These are phyloP conservation scores for Lutjanus argentimaculatus DNA, from an alignment of 2,797 vertebrate species.

Conservation along the genomic window DNA sequence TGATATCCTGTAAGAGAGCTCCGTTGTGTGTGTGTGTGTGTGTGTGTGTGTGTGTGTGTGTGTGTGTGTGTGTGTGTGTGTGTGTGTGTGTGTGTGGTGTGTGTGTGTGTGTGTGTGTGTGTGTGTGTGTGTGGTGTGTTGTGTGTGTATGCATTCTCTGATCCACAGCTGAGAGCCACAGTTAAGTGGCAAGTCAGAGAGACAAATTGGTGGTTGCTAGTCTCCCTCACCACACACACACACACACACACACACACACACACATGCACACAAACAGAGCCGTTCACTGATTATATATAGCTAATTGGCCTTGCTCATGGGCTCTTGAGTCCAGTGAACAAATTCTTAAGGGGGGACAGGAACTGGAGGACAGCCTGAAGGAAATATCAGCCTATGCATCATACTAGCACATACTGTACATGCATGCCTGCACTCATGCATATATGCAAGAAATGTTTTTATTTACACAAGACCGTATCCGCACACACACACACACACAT, in stretches of 20 bases:
- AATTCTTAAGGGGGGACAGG: conserved; percentile 42
- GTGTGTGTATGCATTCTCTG: conserved; percentile 14
- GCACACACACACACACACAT: neutral
- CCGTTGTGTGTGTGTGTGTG: conserved; percentile 14
- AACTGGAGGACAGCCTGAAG: conserved; percentile 49
- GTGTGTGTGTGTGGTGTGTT: neutral
- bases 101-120: no score
- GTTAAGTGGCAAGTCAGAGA: conserved; percentile 57
- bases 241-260: conserved; percentile 24
- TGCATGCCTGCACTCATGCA: conserved; percentile 15
- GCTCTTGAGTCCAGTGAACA: conserved; percentile 61
- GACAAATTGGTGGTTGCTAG: conserved; percentile 65
- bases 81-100: neutral
- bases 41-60: neutral
- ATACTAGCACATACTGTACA: neutral
- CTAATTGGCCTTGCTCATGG: conserved; percentile 63
- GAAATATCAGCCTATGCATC: conserved; percentile 27
- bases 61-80: conserved; percentile 16
- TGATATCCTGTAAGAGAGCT: conserved; percentile 26
- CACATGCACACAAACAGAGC: conserved; percentile 18
- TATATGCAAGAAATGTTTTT: conserved; percentile 22
- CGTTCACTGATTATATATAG: conserved; percentile 63
- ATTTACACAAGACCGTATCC: neutral
- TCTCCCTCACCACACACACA: neutral
- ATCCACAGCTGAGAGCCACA: conserved; percentile 51